phyloP scores from a whole-genome alignment of 37 sponge, comb jelly and placozoan genomes.

The Beroe forskalii region DNA sequence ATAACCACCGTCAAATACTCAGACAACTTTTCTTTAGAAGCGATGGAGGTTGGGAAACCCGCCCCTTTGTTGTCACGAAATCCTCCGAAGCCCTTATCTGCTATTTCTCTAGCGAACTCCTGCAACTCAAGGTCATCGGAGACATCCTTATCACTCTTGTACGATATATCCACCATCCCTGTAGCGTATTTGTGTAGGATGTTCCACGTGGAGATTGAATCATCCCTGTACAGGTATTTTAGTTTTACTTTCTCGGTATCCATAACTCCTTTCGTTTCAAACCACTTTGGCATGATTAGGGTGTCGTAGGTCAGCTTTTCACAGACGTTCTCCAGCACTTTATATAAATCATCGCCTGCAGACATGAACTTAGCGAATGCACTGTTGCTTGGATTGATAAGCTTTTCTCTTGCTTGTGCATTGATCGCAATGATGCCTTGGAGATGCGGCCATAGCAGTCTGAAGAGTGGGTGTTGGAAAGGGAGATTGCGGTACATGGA shows the following conservation, averaged over 20 bases:
- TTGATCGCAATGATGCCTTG: not conserved
- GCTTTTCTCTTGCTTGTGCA: not conserved
- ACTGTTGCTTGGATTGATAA: not conserved
- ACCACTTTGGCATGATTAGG: not conserved
- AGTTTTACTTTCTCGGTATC: not conserved
- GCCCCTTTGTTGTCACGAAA: not conserved
- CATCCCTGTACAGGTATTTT: not conserved
- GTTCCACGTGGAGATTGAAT: not conserved
- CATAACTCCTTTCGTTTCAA: not conserved
- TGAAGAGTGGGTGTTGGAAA: not conserved
- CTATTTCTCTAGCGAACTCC: not conserved
- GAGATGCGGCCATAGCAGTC: not conserved
- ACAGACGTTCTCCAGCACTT: not conserved
- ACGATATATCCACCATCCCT: slow-evolving; percentile 24
- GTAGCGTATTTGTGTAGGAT: not conserved
- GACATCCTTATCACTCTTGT: not conserved
- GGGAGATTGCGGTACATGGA: slow-evolving; percentile 22
- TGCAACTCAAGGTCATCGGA: not conserved
- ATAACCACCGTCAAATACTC: not conserved
- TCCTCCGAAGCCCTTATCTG: not conserved
- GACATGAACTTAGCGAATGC: slow-evolving; percentile 15
- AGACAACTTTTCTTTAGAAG: not conserved
- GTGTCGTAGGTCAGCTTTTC: not conserved
- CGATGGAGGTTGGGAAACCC: not conserved
- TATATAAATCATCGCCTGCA: not conserved